phyloP scores from a whole-genome alignment of 2,113 vertebrate genomes.

The Carollia perspicillata region DNA sequence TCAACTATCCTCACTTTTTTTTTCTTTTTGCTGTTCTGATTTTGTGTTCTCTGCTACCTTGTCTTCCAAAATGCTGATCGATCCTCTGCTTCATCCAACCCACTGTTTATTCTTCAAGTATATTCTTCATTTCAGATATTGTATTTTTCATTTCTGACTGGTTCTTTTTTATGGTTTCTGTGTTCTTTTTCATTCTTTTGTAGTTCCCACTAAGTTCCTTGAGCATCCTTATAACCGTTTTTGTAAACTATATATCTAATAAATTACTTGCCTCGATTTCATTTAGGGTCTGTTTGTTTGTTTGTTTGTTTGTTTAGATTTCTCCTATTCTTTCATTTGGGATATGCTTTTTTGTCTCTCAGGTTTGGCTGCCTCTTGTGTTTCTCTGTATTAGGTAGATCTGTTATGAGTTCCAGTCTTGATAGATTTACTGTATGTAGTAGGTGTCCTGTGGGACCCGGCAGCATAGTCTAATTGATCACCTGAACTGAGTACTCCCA shows the following conservation, averaged over 20 bases:
- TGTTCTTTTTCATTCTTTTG: not conserved
- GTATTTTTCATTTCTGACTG: not conserved
- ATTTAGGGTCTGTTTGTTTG: not conserved
- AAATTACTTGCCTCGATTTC: not conserved
- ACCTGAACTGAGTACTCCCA: not conserved
- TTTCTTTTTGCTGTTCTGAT: not conserved
- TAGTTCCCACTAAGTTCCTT: not conserved
- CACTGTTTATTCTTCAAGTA: not conserved
- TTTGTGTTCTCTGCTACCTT: not conserved
- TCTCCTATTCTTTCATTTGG: not conserved
- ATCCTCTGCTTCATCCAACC: not conserved
- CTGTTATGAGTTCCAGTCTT: not conserved
- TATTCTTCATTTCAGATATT: not conserved
- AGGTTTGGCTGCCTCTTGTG: not conserved
- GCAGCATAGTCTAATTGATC: not conserved
- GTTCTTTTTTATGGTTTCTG: not conserved
- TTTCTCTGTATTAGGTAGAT: not conserved
- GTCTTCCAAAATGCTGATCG: not conserved
- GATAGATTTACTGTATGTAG: not conserved
- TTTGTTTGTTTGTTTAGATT: not conserved
- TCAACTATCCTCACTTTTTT: not conserved
- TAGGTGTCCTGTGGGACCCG: not conserved
- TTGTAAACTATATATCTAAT: not conserved
- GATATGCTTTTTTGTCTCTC: not conserved
- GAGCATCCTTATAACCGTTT: not conserved